Conservation (phyloP, 2,113 vertebrate genomes). For the Tetrao urogallus region DNA sequence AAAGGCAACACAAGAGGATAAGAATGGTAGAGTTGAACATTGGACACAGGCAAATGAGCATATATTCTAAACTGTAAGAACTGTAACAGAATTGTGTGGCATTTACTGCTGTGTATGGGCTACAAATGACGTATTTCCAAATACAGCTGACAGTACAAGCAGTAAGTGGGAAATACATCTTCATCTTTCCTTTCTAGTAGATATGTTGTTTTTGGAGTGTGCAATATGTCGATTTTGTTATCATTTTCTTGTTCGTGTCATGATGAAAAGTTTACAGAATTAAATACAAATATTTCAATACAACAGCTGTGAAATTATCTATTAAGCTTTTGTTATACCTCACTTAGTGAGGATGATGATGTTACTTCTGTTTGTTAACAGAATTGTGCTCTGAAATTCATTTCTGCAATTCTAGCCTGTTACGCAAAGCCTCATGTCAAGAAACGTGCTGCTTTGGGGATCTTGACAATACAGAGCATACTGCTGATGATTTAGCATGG, state of each 20-base stretch:
- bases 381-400: background rate
- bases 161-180: background rate
- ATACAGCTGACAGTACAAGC: background rate
- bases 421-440: background rate
- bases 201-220: background rate
- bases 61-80: background rate
- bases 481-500: background rate
- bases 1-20: background rate
- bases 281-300: background rate
- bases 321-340: background rate
- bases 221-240: background rate
- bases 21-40: background rate
- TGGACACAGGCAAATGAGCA: background rate
- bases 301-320: background rate
- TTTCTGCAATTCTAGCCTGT: background rate
- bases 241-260: background rate
- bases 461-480: background rate
- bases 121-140: background rate
- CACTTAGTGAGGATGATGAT: background rate
- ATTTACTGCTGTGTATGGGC: background rate
- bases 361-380: background rate
- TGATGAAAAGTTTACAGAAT: background rate
- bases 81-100: background rate
- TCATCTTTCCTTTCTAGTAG: background rate
- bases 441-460: background rate